phyloP scores from a whole-genome alignment of 2,888 invertebrate genomes.

The Steromphala cineraria region DNA sequence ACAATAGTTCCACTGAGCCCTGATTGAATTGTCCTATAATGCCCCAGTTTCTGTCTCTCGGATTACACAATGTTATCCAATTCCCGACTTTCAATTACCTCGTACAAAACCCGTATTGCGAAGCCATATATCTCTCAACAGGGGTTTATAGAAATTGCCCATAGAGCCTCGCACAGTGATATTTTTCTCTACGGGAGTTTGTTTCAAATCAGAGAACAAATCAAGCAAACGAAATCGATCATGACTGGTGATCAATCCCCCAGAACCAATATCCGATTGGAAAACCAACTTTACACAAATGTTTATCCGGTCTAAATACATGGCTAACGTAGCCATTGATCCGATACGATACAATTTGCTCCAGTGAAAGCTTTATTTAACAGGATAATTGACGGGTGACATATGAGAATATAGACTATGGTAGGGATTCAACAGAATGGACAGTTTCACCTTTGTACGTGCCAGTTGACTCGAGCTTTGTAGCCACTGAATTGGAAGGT shows the following conservation, averaged over 20 bases:
- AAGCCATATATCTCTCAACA: not conserved
- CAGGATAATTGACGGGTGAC: not conserved
- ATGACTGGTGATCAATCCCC: not conserved
- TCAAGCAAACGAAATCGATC: not conserved
- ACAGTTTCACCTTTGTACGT: too few relatives aligned
- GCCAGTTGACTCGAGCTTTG: too few relatives aligned
- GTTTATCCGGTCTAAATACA: not conserved
- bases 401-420: too few relatives aligned
- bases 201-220: not conserved
- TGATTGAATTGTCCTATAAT: too few relatives aligned
- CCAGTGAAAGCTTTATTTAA: not conserved
- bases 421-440: too few relatives aligned
- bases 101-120: not conserved
- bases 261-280: slow-evolving; percentile 8
- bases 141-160: not conserved
- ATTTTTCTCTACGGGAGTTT: not conserved
- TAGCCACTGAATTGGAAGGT: too few relatives aligned
- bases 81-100: not conserved
- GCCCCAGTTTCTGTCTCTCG: too few relatives aligned
- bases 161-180: not conserved
- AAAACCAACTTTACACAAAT: not conserved
- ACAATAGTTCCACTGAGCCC: too few relatives aligned
- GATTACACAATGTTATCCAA: not conserved
- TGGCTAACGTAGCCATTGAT: not conserved
- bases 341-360: too few relatives aligned